These are phyloP conservation scores for Polyommatus icarus DNA, from an alignment of 2,888 invertebrate species.

Conservation along the genomic window DNA sequence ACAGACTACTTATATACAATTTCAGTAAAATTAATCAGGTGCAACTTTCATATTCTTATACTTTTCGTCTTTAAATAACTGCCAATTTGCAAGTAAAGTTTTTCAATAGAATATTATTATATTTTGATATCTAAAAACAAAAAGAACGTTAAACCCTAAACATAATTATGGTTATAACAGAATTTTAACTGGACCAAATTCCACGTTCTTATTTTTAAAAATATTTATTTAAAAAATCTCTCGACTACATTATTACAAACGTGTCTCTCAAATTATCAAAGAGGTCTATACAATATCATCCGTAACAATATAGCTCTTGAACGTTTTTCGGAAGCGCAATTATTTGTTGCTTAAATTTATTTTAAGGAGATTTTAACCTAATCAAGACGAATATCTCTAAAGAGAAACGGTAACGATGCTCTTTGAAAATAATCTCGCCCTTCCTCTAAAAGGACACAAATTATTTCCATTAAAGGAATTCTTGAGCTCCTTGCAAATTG, in stretches of 20 bases:
- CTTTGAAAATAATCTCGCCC: constrained; percentile 35
- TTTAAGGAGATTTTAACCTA: background rate
- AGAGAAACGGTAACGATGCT: constrained; percentile 13
- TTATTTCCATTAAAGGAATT: constrained; percentile 35
- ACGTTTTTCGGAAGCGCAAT: background rate
- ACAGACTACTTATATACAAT: no score
- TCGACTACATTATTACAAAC: background rate
- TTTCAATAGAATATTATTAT: background rate
- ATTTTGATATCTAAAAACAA: background rate
- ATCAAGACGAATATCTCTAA: constrained; percentile 10
- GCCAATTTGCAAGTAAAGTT: no score
- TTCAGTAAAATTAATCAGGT: background rate
- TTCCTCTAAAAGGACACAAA: constrained; percentile 38
- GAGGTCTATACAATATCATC: background rate
- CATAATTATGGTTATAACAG: no score
- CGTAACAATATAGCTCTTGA: background rate
- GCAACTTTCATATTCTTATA: no score
- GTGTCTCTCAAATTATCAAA: background rate
- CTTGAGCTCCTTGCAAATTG: constrained; percentile 22
- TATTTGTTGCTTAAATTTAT: constrained; percentile 10
- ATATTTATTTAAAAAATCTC: background rate
- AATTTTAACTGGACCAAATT: no score
- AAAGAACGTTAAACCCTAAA: no score
- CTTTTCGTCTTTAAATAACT: no score
- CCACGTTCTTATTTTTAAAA: no score